Evolutionary conservation across 2,113 vertebrate species (phyloP).

Genomic region (Willisornis vidua): DNA sequence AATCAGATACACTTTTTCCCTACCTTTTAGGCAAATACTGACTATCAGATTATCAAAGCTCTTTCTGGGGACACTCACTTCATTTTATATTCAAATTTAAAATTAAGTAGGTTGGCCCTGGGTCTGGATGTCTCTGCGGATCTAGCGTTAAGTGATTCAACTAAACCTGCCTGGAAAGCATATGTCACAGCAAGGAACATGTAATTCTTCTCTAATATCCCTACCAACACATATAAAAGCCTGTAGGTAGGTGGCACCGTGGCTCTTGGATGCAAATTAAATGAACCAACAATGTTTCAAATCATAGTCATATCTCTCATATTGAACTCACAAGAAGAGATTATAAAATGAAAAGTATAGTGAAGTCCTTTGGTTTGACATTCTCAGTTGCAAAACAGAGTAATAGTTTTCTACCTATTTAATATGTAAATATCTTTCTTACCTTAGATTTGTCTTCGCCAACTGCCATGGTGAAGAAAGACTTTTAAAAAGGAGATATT

Average conservation of each 20-base stretch:
- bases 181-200: constrained; percentile 32
- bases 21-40: constrained; percentile 32
- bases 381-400: not conserved
- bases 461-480: not conserved
- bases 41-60: constrained; percentile 27
- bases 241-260: not conserved
- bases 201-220: constrained; percentile 24
- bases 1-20: constrained; percentile 8
- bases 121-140: constrained; percentile 40
- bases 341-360: not conserved
- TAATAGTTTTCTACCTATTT: not conserved
- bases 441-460: not conserved
- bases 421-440: not conserved
- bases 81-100: constrained; percentile 59
- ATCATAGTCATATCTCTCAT: not conserved
- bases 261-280: constrained; percentile 31
- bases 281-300: not conserved
- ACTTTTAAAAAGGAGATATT: not conserved
- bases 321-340: not conserved
- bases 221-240: constrained; percentile 13
- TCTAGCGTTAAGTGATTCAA: constrained; percentile 47
- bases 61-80: constrained; percentile 39
- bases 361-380: not conserved
- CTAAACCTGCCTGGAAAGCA: constrained; percentile 37
- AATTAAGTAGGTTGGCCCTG: constrained; percentile 42